Evolutionary conservation across 2,888 invertebrate genomes (phyloP).

Genomic region (Drosophila pegasa): DNA sequence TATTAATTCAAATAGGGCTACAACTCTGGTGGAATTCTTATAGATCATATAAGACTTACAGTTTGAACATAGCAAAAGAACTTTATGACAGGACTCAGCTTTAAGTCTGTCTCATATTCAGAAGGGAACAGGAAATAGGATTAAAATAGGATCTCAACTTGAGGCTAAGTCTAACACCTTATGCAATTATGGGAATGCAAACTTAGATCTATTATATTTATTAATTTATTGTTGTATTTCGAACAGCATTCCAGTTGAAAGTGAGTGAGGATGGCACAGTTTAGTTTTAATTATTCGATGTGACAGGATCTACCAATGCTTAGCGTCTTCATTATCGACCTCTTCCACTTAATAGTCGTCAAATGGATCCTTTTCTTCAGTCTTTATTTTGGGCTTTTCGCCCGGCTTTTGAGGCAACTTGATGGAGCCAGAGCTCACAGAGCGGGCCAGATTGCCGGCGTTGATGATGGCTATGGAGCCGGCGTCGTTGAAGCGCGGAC

Average conservation of each 20-base stretch:
- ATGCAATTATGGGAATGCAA: background rate
- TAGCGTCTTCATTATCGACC: background rate
- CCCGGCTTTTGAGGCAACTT: background rate
- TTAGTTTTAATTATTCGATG: background rate
- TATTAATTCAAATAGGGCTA: no score
- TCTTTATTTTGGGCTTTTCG: background rate
- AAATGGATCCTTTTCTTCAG: no score
- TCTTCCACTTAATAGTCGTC: no score
- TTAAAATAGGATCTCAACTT: no score
- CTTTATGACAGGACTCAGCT: no score
- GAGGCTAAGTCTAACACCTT: background rate
- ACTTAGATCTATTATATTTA: background rate
- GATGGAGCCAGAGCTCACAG: background rate
- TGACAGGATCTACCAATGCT: background rate
- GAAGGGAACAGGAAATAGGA: no score
- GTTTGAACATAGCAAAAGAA: no score
- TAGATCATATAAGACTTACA: no score
- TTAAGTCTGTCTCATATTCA: no score
- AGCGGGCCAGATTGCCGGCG: slow-evolving; percentile 10
- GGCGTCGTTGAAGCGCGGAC: slow-evolving; percentile 53
- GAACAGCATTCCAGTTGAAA: background rate
- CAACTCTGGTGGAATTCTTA: no score
- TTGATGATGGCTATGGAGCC: slow-evolving; percentile 13
- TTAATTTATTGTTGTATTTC: background rate
- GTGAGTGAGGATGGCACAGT: background rate